Conservation (phyloP, 2,888 invertebrate genomes). For the Flexamia atlantica region DNA sequence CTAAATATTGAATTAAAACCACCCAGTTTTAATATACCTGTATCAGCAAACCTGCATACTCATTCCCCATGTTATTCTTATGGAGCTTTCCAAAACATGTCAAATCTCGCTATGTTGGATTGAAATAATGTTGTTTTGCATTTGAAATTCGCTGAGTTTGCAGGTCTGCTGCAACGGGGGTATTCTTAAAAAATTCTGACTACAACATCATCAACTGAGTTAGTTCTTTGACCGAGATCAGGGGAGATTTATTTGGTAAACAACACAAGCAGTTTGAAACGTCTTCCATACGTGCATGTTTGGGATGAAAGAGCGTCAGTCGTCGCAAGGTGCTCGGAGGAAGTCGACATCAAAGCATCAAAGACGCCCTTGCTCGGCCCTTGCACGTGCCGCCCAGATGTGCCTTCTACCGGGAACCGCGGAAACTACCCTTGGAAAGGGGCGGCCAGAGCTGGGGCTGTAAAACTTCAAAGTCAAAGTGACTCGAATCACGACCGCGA, state of each 20-base stretch:
- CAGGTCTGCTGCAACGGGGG: no score
- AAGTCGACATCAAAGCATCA: constrained; percentile 26
- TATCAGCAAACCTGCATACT: no score
- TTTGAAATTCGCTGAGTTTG: no score
- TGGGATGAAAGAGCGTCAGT: constrained; percentile 7
- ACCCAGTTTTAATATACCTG: no score
- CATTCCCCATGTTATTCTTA: no score
- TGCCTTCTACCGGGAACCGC: not conserved
- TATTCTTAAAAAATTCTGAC: no score
- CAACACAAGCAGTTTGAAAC: not conserved
- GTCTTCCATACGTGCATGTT: not conserved
- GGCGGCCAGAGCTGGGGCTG: no score
- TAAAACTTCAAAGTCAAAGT: not conserved
- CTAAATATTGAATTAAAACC: no score
- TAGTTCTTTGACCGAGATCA: not conserved
- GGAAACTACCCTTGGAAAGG: not conserved
- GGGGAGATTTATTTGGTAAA: constrained; percentile 4
- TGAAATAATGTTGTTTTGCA: no score
- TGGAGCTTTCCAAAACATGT: no score
- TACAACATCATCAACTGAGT: not conserved
- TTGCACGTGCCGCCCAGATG: constrained; percentile 20
- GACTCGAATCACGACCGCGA: no score
- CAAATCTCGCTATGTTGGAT: no score
- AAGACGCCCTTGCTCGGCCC: not conserved
- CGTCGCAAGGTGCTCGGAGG: constrained; percentile 21